Base-by-base conservation (phyloP, 2,113 vertebrate species). In the Dipodomys merriami region DNA sequence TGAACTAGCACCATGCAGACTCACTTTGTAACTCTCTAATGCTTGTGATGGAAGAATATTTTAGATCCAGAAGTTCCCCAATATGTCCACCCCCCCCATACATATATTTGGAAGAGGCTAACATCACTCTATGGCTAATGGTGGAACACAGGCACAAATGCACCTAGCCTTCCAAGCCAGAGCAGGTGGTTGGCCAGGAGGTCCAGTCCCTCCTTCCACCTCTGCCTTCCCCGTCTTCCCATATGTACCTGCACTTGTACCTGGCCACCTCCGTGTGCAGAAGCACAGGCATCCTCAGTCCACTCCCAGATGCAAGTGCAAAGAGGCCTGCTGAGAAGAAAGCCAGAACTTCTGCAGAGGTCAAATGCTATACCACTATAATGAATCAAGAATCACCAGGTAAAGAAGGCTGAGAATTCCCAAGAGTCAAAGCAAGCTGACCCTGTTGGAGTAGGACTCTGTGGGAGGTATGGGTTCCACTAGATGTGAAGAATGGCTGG, bases 331-430 rank as follows among this genome's bases (percentile, higher is more conserved):
- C 4, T 1, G n/a, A 25, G 44, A 39, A 33, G 10, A 73, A 44
- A 39, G 9, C 25, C 1, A 0, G 6, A n/a, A 25, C 10, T 73
- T 39, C 64, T 15, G 20, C 1, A 0, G 16, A 39, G 0, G 4
- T 7, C 8, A 18, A 78, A 62, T 39, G 30, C 44, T 33, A 16
- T 0, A 39, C 30, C 49, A 12, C 49, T 49, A 49, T 49, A 9
- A 46, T n/a, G 60, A 62, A 78, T 57, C 20, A n/a, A 84, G 33
- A 74, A 25, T 12, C 9, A 0, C 7, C 1, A 29, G 46, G 30
- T 27, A 65, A 44, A 69, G 11, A 49, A n/a, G 44, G 25, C 53
- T 7, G 27, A 9, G 20, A 88, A 83, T 7, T 33, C 46, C 53
- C 25, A 19, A 60, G 19, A 57, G 18, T 73, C 20, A 20, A 23